These are phyloP conservation scores for Drosophila nebulosa DNA, from an alignment of 1,140 invertebrate species.

Conservation along the genomic window DNA sequence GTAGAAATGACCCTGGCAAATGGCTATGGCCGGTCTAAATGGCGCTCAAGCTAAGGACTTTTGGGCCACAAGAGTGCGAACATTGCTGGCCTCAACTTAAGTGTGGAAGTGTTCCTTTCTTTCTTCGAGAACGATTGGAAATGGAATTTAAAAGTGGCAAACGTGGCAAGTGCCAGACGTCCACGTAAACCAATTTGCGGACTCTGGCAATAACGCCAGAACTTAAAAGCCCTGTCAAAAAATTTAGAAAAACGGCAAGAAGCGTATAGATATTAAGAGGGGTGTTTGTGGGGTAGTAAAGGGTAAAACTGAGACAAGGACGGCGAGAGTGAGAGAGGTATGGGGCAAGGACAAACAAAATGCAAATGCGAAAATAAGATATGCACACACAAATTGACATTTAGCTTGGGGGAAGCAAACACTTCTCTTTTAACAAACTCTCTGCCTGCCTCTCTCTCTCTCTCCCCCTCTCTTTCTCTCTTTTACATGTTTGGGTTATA, in stretches of 20 bases:
- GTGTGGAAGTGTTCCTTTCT: neutral
- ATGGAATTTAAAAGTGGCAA: slow-evolving; percentile 40
- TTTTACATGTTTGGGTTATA: neutral
- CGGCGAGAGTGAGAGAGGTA: neutral
- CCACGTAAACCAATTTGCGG: slow-evolving; percentile 49
- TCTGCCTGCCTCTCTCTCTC: neutral
- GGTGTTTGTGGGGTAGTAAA: no score
- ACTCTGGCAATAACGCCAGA: slow-evolving; percentile 36
- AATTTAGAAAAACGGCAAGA: slow-evolving; percentile 9
- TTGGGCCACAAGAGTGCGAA: slow-evolving; percentile 32
- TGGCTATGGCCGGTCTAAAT: slow-evolving; percentile 28
- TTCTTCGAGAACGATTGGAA: slow-evolving; percentile 22
- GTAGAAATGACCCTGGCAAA: slow-evolving; percentile 10
- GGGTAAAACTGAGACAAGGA: slow-evolving; percentile 11
- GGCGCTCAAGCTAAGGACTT: slow-evolving; percentile 45
- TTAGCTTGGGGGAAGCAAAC: slow-evolving; percentile 17
- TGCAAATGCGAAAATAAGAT: slow-evolving; percentile 48
- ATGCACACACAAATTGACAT: slow-evolving; percentile 29
- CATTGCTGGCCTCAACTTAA: slow-evolving; percentile 13
- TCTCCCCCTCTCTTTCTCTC: neutral
- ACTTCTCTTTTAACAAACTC: no score
- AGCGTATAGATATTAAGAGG: no score
- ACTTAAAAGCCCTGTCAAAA: slow-evolving; percentile 52
- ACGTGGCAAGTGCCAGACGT: slow-evolving; percentile 3
- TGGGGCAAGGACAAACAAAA: slow-evolving; percentile 40